phyloP scores from a whole-genome alignment of 2,888 invertebrate species.

The Leptarthrus brevirostris region DNA sequence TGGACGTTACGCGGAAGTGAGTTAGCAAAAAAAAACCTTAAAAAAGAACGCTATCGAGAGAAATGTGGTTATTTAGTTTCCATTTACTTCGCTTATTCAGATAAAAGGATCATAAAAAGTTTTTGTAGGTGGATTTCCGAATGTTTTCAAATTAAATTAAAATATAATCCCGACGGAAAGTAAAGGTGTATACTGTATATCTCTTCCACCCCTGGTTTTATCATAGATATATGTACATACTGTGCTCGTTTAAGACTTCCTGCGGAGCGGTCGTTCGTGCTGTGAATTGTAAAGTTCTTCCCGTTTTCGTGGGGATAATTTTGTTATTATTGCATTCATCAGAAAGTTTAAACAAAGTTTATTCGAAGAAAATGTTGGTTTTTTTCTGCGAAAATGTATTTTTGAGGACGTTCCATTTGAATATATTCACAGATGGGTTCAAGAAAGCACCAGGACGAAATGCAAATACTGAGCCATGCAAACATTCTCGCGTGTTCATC shows the following conservation, averaged over 20 bases:
- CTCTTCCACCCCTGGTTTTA: neutral
- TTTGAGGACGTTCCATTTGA: no score
- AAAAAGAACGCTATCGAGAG: neutral
- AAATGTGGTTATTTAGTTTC: neutral
- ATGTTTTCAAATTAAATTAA: constrained; percentile 1
- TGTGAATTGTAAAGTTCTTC: no score
- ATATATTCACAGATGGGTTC: no score
- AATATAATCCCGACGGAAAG: neutral
- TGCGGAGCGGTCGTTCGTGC: no score
- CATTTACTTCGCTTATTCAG: neutral
- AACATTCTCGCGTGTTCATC: no score
- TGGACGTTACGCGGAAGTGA: neutral
- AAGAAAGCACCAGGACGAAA: no score
- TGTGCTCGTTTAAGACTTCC: no score
- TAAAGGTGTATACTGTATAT: neutral
- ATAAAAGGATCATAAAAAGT: neutral
- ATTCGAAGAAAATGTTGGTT: neutral
- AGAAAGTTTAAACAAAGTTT: neutral
- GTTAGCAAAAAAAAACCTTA: neutral
- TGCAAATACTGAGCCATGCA: no score
- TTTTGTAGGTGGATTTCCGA: neutral
- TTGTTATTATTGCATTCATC: neutral
- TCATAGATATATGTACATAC: neutral
- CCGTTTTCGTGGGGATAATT: neutral
- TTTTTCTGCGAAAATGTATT: no score